These are phyloP conservation scores for Tineola bisselliella DNA, from an alignment of 2,888 invertebrate genomes.

Conservation along the genomic window DNA sequence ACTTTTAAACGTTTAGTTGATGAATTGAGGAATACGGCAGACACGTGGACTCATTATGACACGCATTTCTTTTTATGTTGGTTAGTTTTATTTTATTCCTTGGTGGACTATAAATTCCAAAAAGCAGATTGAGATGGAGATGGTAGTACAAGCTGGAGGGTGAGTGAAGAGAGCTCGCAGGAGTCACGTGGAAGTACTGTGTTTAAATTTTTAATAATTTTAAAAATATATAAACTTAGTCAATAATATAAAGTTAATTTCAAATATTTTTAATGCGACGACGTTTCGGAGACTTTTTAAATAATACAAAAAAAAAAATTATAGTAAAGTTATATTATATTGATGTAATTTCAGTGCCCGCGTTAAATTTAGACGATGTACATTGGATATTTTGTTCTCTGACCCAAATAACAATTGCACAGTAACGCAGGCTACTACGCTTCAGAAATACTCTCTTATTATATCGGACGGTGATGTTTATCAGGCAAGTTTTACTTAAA, in stretches of 20 bases:
- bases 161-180: too few relatives aligned
- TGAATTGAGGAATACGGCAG: constrained; percentile 36
- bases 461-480: constrained; percentile 50
- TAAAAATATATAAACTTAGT: too few relatives aligned
- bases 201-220: too few relatives aligned
- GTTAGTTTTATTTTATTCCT: constrained; percentile 31
- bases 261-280: too few relatives aligned
- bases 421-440: constrained; percentile 30
- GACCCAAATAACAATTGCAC: constrained; percentile 23
- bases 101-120: too few relatives aligned
- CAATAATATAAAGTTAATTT: too few relatives aligned
- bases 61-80: constrained; percentile 51
- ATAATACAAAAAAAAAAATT: too few relatives aligned
- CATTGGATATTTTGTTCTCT: constrained; percentile 36
- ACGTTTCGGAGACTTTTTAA: too few relatives aligned
- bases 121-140: too few relatives aligned
- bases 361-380: constrained; percentile 44
- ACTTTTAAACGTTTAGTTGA: constrained; percentile 34
- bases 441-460: constrained; percentile 52
- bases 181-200: too few relatives aligned
- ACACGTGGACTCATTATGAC: constrained; percentile 49
- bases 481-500: constrained; percentile 42
- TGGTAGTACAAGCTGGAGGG: too few relatives aligned
- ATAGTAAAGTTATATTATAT: too few relatives aligned
- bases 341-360: constrained; percentile 38